Percentiles rank a stretch among this genome's conserved stretches.
Evolutionary conservation across 1,140 invertebrate species (phyloP).

Genomic region (Acyrthosiphon pisum): DNA sequence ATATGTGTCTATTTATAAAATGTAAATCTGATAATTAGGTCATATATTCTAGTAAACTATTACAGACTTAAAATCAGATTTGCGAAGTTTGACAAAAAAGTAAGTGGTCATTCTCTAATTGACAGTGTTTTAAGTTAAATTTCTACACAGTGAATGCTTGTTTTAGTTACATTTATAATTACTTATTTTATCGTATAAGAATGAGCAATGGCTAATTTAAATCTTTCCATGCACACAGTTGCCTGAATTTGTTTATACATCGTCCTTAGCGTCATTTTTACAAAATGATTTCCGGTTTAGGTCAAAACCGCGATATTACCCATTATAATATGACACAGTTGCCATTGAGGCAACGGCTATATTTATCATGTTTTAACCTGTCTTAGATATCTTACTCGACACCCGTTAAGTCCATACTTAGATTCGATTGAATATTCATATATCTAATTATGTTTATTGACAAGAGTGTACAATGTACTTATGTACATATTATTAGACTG

Average conservation of each 20-base stretch:
- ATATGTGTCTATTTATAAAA: background rate
- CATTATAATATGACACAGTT: too few relatives aligned
- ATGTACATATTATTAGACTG: too few relatives aligned
- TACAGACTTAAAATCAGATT: slow-evolving; percentile 23
- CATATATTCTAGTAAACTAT: slow-evolving; percentile 3
- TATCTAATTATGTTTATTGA: too few relatives aligned
- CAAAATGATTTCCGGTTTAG: background rate
- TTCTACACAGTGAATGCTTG: background rate
- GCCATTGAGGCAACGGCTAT: too few relatives aligned
- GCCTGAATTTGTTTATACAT: background rate
- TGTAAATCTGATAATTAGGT: slow-evolving; percentile 18
- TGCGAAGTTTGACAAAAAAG: background rate
- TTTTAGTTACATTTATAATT: slow-evolving; percentile 20
- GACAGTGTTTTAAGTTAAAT: background rate
- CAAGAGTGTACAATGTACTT: too few relatives aligned
- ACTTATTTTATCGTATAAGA: background rate
- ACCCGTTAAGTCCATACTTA: too few relatives aligned
- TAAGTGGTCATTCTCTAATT: background rate
- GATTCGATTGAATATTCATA: too few relatives aligned
- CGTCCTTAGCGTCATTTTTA: background rate
- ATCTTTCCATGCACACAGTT: background rate
- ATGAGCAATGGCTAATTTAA: background rate
- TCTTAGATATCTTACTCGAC: too few relatives aligned
- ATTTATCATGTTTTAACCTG: too few relatives aligned
- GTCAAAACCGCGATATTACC: background rate